Conservation (phyloP, 2,888 invertebrate species). For the Embidobia sp. region DNA sequence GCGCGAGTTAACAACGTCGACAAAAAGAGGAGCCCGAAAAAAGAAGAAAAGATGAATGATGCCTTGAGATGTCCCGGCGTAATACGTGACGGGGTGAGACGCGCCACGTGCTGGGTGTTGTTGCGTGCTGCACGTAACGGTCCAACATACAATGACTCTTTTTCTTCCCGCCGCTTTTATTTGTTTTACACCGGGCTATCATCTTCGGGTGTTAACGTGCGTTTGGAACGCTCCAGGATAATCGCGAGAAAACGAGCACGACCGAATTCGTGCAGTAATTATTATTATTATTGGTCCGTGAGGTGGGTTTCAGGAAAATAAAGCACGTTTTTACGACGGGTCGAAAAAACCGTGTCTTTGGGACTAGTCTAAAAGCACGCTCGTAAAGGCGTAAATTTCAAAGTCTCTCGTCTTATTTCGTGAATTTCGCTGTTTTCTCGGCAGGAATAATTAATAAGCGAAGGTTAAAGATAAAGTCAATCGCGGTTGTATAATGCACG, state of each 20-base stretch:
- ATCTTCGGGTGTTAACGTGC: slow-evolving; percentile 21
- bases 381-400: too few species aligned
- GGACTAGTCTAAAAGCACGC: too few species aligned
- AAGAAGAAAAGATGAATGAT: slow-evolving; percentile 42
- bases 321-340: too few species aligned
- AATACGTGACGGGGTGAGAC: slow-evolving; percentile 73
- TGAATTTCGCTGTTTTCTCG: too few species aligned
- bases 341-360: too few species aligned
- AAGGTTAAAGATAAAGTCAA: too few species aligned
- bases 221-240: slow-evolving; percentile 12
- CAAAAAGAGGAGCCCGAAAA: slow-evolving; percentile 20
- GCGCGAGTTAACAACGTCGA: slow-evolving; percentile 21
- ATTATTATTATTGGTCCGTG: too few species aligned
- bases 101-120: slow-evolving; percentile 73
- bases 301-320: too few species aligned
- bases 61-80: slow-evolving; percentile 37
- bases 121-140: slow-evolving; percentile 53
- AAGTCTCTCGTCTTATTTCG: too few species aligned
- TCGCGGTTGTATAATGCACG: too few species aligned
- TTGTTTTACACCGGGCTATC: slow-evolving; percentile 48
- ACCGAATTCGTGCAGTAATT: background rate
- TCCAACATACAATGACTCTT: slow-evolving; percentile 48
- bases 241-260: too few species aligned
- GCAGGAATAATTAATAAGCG: too few species aligned
- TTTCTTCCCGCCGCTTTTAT: slow-evolving; percentile 33